Percentiles rank a stretch among this genome's conserved stretches.
phyloP scores from a whole-genome alignment of 2,888 invertebrate species.

The Uropetala carovei region DNA sequence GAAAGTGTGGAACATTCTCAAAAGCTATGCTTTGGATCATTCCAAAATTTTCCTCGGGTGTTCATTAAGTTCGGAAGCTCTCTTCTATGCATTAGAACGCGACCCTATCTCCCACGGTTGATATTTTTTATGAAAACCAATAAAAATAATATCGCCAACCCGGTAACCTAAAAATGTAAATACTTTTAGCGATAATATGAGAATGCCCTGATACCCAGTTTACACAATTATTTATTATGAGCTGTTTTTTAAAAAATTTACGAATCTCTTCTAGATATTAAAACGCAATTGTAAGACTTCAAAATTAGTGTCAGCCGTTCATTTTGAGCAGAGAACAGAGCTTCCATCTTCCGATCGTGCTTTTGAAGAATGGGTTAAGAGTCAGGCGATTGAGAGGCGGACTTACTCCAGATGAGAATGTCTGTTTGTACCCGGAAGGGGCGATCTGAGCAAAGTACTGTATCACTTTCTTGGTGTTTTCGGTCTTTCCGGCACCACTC shows the following conservation, averaged over 20 bases:
- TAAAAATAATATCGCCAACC: too few relatives aligned
- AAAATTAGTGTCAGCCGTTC: not conserved
- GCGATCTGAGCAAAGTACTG: constrained; percentile 73
- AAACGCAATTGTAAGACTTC: too few relatives aligned
- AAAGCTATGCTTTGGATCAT: not conserved
- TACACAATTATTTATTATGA: too few relatives aligned
- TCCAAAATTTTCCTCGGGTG: not conserved
- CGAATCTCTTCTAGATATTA: too few relatives aligned
- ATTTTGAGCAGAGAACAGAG: not conserved
- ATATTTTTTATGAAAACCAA: too few relatives aligned
- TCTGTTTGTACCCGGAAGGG: constrained; percentile 68
- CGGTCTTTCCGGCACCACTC: constrained; percentile 80
- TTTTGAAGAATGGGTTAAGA: not conserved
- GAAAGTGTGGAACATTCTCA: not conserved
- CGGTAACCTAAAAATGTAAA: too few relatives aligned
- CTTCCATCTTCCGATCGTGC: not conserved
- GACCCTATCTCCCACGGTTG: not conserved
- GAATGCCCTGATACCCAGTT: too few relatives aligned
- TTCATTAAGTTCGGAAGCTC: constrained; percentile 22
- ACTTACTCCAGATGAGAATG: constrained; percentile 70
- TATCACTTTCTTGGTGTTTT: constrained; percentile 77
- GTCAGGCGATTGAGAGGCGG: not conserved
- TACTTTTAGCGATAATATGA: too few relatives aligned
- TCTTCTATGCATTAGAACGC: constrained; percentile 8
- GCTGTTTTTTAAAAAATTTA: too few relatives aligned